Evolutionary conservation across 2,888 invertebrate species (phyloP).

Genomic region (Drosophila setosimentum): DNA sequence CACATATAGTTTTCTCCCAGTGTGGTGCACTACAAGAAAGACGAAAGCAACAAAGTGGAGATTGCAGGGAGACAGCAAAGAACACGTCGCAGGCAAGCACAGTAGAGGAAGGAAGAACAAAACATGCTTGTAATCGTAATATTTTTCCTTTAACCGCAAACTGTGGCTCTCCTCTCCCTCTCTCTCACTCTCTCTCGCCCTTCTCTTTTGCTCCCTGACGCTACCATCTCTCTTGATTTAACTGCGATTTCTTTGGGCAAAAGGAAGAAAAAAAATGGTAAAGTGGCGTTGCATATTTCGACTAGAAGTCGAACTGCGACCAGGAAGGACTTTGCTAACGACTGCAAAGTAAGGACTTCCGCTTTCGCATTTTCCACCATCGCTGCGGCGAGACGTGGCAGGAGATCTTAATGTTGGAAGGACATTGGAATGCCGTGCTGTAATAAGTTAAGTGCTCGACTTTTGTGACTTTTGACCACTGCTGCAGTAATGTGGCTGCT

Average conservation of each 20-base stretch:
- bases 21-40: constrained; percentile 34
- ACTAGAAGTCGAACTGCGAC: constrained; percentile 27
- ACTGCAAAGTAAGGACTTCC: constrained; percentile 77
- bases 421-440: constrained; percentile 75
- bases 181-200: not conserved
- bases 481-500: constrained; percentile 51
- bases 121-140: constrained; percentile 62
- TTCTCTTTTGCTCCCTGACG: not conserved
- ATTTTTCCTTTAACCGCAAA: constrained; percentile 34
- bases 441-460: constrained; percentile 80
- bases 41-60: constrained; percentile 17
- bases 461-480: constrained; percentile 68
- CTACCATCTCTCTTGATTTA: not conserved
- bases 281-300: constrained; percentile 70
- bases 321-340: constrained; percentile 41
- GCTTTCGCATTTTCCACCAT: constrained; percentile 37
- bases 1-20: constrained; percentile 21
- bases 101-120: constrained; percentile 20
- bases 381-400: constrained; percentile 16
- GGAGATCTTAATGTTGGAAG: constrained; percentile 45
- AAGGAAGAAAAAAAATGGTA: constrained; percentile 1
- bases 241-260: constrained; percentile 34
- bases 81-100: constrained; percentile 3
- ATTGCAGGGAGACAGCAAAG: not conserved
- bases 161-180: constrained; percentile 12